phyloP scores from a whole-genome alignment of 2,113 vertebrate species.

The Indicator indicator region DNA sequence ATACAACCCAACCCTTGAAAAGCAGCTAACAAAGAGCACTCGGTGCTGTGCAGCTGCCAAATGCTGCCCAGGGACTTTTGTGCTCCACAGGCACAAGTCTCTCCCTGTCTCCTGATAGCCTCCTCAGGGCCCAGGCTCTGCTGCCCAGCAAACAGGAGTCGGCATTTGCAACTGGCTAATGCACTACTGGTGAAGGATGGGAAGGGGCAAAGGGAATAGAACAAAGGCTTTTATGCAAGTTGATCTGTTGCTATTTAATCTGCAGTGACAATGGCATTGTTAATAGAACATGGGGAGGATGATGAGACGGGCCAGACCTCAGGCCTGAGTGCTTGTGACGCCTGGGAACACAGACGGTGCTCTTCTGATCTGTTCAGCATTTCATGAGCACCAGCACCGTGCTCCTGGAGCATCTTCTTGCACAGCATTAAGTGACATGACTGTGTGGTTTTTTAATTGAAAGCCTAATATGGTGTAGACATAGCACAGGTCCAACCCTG shows the following conservation, averaged over 20 bases:
- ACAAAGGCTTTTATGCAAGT: neutral
- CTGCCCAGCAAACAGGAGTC: neutral
- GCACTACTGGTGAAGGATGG: neutral
- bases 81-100: neutral
- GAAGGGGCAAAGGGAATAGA: neutral
- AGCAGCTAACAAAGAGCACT: neutral
- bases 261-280: neutral
- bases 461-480: neutral
- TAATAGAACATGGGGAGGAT: neutral
- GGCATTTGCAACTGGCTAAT: neutral
- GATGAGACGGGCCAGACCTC: neutral
- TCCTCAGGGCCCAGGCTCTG: rapidly evolving
- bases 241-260: neutral
- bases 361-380: neutral
- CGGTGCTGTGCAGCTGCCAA: neutral
- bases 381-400: neutral
- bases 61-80: rapidly evolving
- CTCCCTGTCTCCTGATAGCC: neutral
- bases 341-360: neutral
- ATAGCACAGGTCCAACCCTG: neutral
- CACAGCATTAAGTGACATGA: rapidly evolving
- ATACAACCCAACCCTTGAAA: neutral
- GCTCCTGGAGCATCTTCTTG: neutral
- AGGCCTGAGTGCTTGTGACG: rapidly evolving
- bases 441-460: neutral